A percentile compares a stretch with the other conserved stretches of the same genome.
Evolutionary conservation across 2,113 vertebrate genomes (phyloP).

Genomic region (Apodemus speciosus): DNA sequence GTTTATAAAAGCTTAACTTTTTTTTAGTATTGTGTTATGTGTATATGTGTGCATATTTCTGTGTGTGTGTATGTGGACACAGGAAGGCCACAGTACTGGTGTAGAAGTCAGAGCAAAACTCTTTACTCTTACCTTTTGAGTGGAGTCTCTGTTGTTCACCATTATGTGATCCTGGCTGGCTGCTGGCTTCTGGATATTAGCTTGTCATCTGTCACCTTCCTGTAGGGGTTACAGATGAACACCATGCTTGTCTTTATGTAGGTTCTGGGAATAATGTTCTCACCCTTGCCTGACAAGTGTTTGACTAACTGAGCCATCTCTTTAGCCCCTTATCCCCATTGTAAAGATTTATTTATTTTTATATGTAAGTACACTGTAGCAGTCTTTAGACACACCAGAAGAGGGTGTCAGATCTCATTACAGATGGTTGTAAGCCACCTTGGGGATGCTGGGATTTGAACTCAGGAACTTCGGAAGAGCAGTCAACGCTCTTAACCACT

Average conservation of each 20-base stretch:
- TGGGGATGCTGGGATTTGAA: no score
- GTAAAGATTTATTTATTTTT: no score
- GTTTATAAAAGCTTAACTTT: not conserved
- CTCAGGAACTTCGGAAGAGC: no score
- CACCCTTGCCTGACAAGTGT: not conserved
- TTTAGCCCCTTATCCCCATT: not conserved
- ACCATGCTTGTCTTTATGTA: not conserved
- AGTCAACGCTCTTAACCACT: no score
- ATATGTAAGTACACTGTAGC: no score
- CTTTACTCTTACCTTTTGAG: not conserved
- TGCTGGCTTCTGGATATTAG: not conserved
- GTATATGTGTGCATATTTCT: not conserved
- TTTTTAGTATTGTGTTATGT: not conserved
- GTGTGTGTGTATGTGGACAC: not conserved
- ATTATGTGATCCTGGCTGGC: not conserved
- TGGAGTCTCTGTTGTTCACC: not conserved
- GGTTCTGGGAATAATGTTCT: not conserved
- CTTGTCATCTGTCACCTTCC: not conserved
- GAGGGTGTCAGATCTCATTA: no score
- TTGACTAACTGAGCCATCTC: not conserved
- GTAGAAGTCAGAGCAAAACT: not conserved
- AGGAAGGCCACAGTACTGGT: not conserved
- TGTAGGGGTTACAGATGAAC: not conserved
- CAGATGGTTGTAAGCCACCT: no score
- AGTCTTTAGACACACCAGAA: no score